Percentiles rank a stretch among this genome's conserved stretches.
Conservation (phyloP, 2,888 invertebrate species). For the Tanytarsus gracilentus region DNA sequence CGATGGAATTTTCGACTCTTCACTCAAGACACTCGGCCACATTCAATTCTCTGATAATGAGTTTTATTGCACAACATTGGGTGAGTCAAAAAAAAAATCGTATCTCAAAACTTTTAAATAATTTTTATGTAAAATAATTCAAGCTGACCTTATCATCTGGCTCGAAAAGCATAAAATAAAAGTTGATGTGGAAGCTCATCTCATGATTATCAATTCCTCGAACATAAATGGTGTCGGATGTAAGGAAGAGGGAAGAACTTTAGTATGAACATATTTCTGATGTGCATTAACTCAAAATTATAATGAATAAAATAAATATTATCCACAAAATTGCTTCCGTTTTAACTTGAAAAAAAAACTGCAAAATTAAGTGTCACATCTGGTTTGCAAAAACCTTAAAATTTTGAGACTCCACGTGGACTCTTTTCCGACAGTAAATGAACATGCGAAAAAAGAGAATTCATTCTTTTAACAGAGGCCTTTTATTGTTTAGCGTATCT, state of each 20-base stretch:
- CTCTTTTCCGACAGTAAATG: too few relatives aligned
- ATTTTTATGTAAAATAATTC: not conserved
- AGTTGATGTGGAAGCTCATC: conserved; percentile 24
- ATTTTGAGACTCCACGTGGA: too few relatives aligned
- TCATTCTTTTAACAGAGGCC: too few relatives aligned
- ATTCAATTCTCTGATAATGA: conserved; percentile 24
- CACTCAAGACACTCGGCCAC: conserved; percentile 15
- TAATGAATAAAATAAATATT: not conserved
- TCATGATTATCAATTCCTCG: conserved; percentile 19
- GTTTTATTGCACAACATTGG: conserved; percentile 24
- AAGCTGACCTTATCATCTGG: conserved; percentile 21
- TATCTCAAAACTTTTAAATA: not conserved
- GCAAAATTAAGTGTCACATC: too few relatives aligned
- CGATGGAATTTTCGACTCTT: conserved; percentile 21
- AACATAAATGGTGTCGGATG: conserved; percentile 27
- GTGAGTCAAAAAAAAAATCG: not conserved
- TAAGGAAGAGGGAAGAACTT: conserved; percentile 17
- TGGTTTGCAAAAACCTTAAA: too few relatives aligned
- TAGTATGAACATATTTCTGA: conserved; percentile 11
- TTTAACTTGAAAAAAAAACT: not conserved
- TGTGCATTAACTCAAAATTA: not conserved
- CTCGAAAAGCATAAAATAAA: conserved; percentile 23
- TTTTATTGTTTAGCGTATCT: too few relatives aligned
- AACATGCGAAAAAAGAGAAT: too few relatives aligned
- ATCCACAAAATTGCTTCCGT: not conserved